Base-by-base conservation (phyloP, 2,888 invertebrate genomes). In the Troides helena region DNA sequence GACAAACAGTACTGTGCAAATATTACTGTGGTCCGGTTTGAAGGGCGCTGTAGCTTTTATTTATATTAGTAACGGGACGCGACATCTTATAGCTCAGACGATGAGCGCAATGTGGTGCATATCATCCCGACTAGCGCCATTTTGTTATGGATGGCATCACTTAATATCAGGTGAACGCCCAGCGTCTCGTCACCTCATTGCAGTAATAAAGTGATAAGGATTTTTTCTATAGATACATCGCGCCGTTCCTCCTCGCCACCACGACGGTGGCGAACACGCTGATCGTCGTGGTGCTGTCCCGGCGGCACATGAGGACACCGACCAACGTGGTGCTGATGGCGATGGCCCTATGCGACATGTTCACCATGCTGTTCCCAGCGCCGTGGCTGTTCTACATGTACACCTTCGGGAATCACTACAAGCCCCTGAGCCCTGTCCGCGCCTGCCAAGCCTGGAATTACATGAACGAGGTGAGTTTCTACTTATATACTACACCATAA, bases 311-410 rank as follows among this genome's bases (percentile, higher is more conserved):
- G 98, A 87, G 96, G 43, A 97, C 97, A 0, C 98, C 98, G 0
- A 98, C 98, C 7, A 98, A 98, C 88, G 95, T 96, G n/a, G 97
- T 98, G 0, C 94, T 98, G 3, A 96, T 98, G 94, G 97, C 97
- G n/a, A 99, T 99, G 98, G 98, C 99, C 0, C 93, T 99, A 6
- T 97, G 98, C 77, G 99, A 99, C 89, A 96, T 98, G 95, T 95
- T 98, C 85, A 99, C 98, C 0, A 95, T 98, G 81, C 93, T 98
- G 67, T 96, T 98, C 81, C 98, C 98, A 0, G 96, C 98, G 0
- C 98, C 98, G 0, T 98, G 97, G 95, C 95, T 98, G 63, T 95
- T 98, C 87, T 97, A 98, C 84, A 97, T 98, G 95, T 98, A 97
- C 91, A 97, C 98, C 0, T 95, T 98, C 76, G 97, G 97, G 39